phyloP scores from a whole-genome alignment of 2,888 invertebrate species.

The Epiblema foenella region DNA sequence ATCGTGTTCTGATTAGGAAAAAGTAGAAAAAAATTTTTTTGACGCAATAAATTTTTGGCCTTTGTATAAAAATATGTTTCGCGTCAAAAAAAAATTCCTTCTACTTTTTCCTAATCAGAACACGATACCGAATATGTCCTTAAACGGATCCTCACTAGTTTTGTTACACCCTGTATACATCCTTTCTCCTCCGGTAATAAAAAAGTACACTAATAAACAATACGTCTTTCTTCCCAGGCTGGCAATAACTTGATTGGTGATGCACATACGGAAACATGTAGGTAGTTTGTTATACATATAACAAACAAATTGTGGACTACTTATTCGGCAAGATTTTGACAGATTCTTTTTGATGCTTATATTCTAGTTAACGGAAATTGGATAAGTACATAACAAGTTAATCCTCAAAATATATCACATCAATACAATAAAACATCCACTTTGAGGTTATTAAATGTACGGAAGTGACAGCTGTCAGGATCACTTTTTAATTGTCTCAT shows the following conservation, averaged over 20 bases:
- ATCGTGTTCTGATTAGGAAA: too few species aligned
- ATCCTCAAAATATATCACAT: background rate
- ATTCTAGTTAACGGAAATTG: background rate
- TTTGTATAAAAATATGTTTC: too few species aligned
- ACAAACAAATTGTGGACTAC: background rate
- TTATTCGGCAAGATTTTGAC: constrained; percentile 1
- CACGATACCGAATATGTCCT: too few species aligned
- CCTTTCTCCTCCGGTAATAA: too few species aligned
- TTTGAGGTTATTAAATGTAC: background rate
- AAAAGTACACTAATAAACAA: too few species aligned
- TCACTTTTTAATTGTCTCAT: background rate
- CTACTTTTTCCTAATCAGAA: too few species aligned
- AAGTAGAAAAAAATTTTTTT: too few species aligned
- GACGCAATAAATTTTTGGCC: too few species aligned
- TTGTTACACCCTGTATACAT: too few species aligned
- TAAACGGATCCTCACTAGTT: too few species aligned
- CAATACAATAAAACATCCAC: background rate
- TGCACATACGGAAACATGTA: background rate
- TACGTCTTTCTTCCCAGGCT: too few species aligned
- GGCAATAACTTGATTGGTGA: background rate
- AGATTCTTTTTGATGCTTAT: background rate
- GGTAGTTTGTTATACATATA: background rate
- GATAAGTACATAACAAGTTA: background rate
- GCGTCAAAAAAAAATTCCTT: too few species aligned
- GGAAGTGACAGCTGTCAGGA: background rate